Conservation (phyloP, 2,113 vertebrate species). For the Nanger granti region DNA sequence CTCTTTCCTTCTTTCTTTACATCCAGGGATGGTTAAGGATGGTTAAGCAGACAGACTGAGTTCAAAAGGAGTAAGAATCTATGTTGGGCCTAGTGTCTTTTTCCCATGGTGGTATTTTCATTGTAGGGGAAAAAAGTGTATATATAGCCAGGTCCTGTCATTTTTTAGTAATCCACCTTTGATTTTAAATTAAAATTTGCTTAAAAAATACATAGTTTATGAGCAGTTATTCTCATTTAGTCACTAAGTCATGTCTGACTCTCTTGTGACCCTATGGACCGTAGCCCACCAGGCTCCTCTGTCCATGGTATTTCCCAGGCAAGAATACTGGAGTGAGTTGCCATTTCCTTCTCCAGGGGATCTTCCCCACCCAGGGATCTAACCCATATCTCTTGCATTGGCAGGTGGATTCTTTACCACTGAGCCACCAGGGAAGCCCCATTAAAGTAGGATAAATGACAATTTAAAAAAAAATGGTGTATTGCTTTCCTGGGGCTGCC, state of each 20-base stretch:
- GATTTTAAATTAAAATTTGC: conserved; percentile 33
- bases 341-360: neutral
- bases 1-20: neutral
- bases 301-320: neutral
- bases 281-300: neutral
- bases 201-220: conserved; percentile 2
- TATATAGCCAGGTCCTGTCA: neutral
- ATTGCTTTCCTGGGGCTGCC: neutral
- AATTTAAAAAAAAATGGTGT: neutral
- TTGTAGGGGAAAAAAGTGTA: neutral
- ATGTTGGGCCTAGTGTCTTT: neutral
- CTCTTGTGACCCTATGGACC: neutral
- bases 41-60: neutral
- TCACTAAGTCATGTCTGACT: neutral
- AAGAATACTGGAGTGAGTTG: neutral
- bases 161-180: conserved; percentile 19
- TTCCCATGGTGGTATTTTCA: neutral
- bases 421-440: neutral
- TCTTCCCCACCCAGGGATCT: neutral
- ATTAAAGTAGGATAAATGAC: neutral
- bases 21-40: neutral
- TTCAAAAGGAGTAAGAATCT: neutral
- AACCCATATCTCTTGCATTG: neutral
- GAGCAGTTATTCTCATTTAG: neutral
- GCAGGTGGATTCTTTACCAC: neutral